phyloP scores from a whole-genome alignment of 2,888 invertebrate species.

The Apamea crenata region DNA sequence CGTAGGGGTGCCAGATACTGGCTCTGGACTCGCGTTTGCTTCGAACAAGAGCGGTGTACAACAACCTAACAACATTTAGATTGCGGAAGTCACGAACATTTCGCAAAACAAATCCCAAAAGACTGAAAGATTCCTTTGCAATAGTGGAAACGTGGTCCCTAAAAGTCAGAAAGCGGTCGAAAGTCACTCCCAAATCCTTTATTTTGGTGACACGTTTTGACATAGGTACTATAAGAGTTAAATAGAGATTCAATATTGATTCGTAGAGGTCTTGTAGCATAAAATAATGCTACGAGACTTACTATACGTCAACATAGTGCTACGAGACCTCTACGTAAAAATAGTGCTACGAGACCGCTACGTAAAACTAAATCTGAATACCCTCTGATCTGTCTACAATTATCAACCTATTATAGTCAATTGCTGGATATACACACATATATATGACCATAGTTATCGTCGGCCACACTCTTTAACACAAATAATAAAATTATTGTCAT shows the following conservation, averaged over 20 bases:
- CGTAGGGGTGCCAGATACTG: no score
- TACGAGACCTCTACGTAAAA: neutral
- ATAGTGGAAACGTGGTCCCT: no score
- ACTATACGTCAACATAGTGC: neutral
- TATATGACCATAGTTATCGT: no score
- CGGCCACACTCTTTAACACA: neutral
- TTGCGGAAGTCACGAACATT: no score
- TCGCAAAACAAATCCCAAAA: no score
- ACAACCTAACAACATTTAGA: no score
- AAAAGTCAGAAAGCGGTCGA: no score
- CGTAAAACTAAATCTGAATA: neutral
- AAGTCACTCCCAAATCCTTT: no score
- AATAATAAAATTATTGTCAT: neutral
- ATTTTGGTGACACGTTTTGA: neutral
- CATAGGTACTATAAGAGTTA: neutral
- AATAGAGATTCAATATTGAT: neutral
- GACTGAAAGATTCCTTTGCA: no score
- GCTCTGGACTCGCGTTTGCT: no score
- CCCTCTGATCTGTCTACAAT: neutral
- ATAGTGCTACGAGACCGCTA: neutral
- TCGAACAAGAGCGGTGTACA: no score
- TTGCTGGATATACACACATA: neutral
- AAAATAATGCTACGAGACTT: neutral
- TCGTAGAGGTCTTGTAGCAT: neutral
- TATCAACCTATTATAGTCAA: no score